These are phyloP conservation scores for Pterocles orientalis DNA, from an alignment of 2,113 vertebrate species.

Conservation along the genomic window DNA sequence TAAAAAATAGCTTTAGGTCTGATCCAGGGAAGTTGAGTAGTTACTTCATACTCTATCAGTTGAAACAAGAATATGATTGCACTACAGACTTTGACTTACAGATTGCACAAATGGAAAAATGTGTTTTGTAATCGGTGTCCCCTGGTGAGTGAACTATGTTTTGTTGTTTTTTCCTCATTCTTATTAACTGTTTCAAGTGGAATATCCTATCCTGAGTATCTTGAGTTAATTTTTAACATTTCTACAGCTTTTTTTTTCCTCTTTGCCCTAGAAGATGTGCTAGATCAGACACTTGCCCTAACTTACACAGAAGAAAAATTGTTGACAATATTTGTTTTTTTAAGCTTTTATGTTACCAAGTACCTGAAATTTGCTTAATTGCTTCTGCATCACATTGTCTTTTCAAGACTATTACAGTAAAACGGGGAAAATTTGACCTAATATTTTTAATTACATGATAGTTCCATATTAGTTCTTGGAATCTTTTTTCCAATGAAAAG, in stretches of 20 bases:
- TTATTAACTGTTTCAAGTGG: neutral
- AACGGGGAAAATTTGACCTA: neutral
- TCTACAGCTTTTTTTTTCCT: accelerated
- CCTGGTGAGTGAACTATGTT: neutral
- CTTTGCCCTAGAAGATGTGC: accelerated
- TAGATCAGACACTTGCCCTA: neutral
- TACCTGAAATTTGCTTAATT: neutral
- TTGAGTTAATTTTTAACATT: neutral
- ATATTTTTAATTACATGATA: neutral
- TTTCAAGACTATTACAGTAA: neutral
- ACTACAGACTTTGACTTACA: neutral
- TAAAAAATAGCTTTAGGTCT: neutral
- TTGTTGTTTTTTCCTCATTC: neutral
- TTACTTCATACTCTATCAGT: neutral
- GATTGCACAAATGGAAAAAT: neutral
- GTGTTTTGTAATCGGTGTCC: neutral
- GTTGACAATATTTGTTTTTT: neutral
- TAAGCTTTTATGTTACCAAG: neutral
- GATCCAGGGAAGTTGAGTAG: neutral
- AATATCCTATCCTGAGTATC: neutral
- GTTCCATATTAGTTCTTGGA: neutral
- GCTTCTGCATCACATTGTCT: neutral
- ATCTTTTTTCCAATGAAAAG: neutral
- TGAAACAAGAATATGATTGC: neutral
- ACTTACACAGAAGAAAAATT: neutral